Percentiles rank a stretch among this genome's conserved stretches.
Evolutionary conservation across 2,888 invertebrate species (phyloP).

Genomic region (Aproaerema taeniolella): DNA sequence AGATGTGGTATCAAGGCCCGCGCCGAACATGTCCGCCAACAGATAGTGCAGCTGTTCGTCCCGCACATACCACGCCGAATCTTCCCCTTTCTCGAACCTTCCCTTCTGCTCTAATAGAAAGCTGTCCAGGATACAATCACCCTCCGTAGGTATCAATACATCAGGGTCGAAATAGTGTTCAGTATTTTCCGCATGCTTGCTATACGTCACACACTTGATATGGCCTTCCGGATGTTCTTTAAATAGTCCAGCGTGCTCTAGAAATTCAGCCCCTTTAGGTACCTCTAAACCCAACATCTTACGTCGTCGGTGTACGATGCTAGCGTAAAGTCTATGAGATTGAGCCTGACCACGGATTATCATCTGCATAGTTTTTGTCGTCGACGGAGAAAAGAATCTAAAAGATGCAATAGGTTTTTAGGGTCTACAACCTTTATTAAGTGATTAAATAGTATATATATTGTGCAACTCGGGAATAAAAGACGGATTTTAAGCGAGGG

Average conservation of each 20-base stretch:
- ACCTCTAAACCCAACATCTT: constrained; percentile 42
- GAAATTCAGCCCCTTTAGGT: constrained; percentile 45
- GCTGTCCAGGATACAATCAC: constrained; percentile 79
- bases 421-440: neutral
- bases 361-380: constrained; percentile 79
- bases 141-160: constrained; percentile 53
- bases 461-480: too few relatives aligned
- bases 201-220: constrained; percentile 64
- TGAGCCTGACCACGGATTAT: constrained; percentile 83
- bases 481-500: too few relatives aligned
- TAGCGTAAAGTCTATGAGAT: constrained; percentile 84
- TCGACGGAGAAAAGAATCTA: constrained; percentile 80
- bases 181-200: constrained; percentile 42
- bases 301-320: constrained; percentile 79
- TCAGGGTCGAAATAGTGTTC: constrained; percentile 64
- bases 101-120: constrained; percentile 80
- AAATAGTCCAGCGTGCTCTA: constrained; percentile 44
- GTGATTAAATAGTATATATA: neutral
- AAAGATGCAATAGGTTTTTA: constrained; percentile 20
- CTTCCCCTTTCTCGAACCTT: constrained; percentile 53
- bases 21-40: constrained; percentile 90
- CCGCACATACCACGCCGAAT: constrained; percentile 71
- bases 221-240: constrained; percentile 55
- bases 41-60: constrained; percentile 84
- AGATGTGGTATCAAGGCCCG: constrained; percentile 90